These are phyloP conservation scores for Pollenia angustigena DNA, from an alignment of 2,888 invertebrate genomes.

Conservation along the genomic window DNA sequence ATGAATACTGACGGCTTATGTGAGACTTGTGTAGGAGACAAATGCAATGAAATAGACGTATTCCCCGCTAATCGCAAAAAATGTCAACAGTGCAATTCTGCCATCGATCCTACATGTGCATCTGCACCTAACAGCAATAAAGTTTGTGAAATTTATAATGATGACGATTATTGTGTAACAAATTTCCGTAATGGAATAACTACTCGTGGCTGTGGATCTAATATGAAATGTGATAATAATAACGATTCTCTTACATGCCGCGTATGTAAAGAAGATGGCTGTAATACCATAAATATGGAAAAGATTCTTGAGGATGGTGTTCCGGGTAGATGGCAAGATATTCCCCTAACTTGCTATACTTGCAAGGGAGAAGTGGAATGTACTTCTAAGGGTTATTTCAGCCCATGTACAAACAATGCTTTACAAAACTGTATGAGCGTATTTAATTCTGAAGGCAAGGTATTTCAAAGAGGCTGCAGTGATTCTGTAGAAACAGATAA, in stretches of 20 bases:
- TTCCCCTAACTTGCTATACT: conserved; percentile 78
- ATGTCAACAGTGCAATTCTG: conserved; percentile 81
- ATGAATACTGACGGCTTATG: conserved; percentile 76
- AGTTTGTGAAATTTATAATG: conserved; percentile 78
- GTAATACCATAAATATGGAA: conserved; percentile 79
- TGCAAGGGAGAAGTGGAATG: conserved; percentile 76
- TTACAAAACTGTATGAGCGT: conserved; percentile 80
- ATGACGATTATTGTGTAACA: conserved; percentile 78
- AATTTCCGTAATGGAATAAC: conserved; percentile 77
- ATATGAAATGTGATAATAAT: conserved; percentile 77
- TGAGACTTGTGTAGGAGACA: conserved; percentile 76
- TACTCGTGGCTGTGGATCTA: conserved; percentile 80
- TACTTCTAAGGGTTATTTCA: conserved; percentile 53
- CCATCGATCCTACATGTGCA: conserved; percentile 74
- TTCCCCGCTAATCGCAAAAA: conserved; percentile 77
- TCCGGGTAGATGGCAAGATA: conserved; percentile 81
- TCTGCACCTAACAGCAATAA: conserved; percentile 76
- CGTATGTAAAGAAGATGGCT: conserved; percentile 76
- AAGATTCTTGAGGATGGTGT: conserved; percentile 75
- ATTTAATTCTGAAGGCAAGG: conserved; percentile 76
- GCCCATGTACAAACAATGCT: conserved; percentile 75
- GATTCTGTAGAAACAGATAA: conserved; percentile 72
- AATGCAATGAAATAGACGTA: conserved; percentile 79
- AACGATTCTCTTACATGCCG: conserved; percentile 77
- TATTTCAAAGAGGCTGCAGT: conserved; percentile 79